These are phyloP conservation scores for Oryzias woworae DNA, from an alignment of 2,113 vertebrate species.

Conservation along the genomic window DNA sequence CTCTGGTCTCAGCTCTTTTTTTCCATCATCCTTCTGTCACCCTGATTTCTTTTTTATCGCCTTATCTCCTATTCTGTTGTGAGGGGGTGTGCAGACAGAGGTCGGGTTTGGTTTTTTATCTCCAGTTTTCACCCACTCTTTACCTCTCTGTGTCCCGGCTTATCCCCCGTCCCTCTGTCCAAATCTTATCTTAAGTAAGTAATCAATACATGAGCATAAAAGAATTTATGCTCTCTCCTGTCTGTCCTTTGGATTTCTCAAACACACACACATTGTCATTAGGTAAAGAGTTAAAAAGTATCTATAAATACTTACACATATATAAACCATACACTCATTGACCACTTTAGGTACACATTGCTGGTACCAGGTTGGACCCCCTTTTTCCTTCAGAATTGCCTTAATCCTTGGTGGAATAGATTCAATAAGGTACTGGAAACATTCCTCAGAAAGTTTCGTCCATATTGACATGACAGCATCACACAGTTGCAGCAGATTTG, in stretches of 20 bases:
- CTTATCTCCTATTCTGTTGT: constrained; percentile 17
- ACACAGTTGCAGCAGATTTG: no score
- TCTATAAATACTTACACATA: constrained; percentile 54
- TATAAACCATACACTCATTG: constrained; percentile 15
- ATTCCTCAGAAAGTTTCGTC: no score
- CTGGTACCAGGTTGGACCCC: no score
- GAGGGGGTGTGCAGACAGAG: background rate
- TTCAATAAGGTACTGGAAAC: no score
- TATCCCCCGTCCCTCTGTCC: constrained; percentile 2
- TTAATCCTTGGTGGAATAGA: no score
- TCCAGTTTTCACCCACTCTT: constrained; percentile 10
- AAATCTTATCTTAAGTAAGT: constrained; percentile 21
- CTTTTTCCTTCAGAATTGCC: no score
- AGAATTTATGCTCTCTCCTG: constrained; percentile 2
- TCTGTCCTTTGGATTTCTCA: constrained; percentile 1
- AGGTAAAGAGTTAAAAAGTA: constrained; percentile 30
- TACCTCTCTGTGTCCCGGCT: constrained; percentile 3
- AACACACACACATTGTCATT: constrained; percentile 24
- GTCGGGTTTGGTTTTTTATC: background rate
- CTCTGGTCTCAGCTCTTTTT: background rate
- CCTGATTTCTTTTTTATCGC: constrained; percentile 9
- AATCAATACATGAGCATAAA: constrained; percentile 25
- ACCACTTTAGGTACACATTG: no score
- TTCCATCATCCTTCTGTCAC: constrained; percentile 20
- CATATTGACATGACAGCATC: no score